A percentile compares a stretch with the other conserved stretches of the same genome.
Conservation (phyloP, 2,888 invertebrate genomes). For the Rutpela maculata region DNA sequence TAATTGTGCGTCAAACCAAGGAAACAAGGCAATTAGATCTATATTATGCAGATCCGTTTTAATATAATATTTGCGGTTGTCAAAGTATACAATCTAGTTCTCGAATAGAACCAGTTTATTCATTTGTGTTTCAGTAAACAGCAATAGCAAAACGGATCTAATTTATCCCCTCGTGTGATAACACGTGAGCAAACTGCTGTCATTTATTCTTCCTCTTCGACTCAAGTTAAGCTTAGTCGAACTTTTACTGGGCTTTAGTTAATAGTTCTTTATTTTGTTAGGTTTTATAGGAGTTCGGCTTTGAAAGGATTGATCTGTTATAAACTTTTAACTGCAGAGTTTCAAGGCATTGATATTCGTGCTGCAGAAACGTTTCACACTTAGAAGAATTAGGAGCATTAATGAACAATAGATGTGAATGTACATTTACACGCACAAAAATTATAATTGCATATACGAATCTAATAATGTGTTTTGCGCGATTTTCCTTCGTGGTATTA, state of each 20-base stretch:
- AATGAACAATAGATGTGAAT: neutral
- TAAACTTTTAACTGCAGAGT: slow-evolving; percentile 61
- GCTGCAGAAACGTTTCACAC: slow-evolving; percentile 19
- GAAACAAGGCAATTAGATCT: no score
- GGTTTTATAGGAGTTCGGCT: slow-evolving; percentile 64
- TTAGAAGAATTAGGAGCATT: neutral
- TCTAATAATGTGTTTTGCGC: no score
- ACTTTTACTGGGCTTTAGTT: slow-evolving; percentile 68
- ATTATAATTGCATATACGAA: no score
- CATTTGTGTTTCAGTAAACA: slow-evolving; percentile 22
- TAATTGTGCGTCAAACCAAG: no score
- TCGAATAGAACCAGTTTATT: slow-evolving; percentile 16
- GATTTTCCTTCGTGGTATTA: no score
- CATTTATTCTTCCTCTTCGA: slow-evolving; percentile 63
- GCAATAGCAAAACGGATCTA: slow-evolving; percentile 58
- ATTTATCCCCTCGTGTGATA: slow-evolving; percentile 62
- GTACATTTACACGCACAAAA: no score
- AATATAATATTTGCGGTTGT: no score
- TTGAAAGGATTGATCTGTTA: slow-evolving; percentile 66
- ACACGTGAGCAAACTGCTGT: slow-evolving; percentile 61
- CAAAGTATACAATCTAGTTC: slow-evolving; percentile 5
- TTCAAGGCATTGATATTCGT: slow-evolving; percentile 45
- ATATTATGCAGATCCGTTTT: no score
- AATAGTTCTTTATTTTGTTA: slow-evolving; percentile 69
- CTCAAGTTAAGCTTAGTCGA: slow-evolving; percentile 63